Conservation (phyloP, 2,888 invertebrate genomes). For the Drosophila anceps region DNA sequence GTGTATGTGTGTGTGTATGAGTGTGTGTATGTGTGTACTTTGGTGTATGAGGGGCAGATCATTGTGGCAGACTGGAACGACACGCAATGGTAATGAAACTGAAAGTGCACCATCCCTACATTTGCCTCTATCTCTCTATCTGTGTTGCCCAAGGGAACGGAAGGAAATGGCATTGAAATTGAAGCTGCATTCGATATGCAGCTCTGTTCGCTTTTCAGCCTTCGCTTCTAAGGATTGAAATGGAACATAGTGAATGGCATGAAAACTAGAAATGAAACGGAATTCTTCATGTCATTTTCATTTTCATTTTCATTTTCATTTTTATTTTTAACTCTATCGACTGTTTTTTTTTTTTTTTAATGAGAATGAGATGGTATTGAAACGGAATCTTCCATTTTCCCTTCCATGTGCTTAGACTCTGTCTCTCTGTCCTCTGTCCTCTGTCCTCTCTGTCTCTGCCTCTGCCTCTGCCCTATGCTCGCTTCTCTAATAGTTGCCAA, state of each 20-base stretch:
- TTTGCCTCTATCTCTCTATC: neutral
- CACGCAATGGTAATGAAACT: neutral
- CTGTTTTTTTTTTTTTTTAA: neutral
- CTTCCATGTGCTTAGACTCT: neutral
- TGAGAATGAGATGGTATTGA: neutral
- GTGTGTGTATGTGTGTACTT: neutral
- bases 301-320: neutral
- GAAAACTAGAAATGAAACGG: neutral
- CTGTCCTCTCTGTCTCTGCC: too few species aligned
- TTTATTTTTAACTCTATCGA: neutral
- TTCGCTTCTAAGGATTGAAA: neutral
- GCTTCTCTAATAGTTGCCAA: constrained; percentile 2
- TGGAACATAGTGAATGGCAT: neutral
- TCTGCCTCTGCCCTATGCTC: neutral
- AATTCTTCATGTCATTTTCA: neutral
- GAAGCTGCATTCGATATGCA: neutral
- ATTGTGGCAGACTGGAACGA: neutral
- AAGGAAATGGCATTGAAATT: neutral
- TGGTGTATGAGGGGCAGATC: neutral
- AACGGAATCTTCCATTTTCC: constrained; percentile 6
- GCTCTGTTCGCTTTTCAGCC: neutral
- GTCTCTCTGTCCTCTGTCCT: too few species aligned
- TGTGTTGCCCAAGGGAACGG: neutral
- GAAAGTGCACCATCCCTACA: neutral
- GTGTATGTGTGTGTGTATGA: neutral